phyloP scores from a whole-genome alignment of 2,888 invertebrate genomes.

The Brenthis daphne region DNA sequence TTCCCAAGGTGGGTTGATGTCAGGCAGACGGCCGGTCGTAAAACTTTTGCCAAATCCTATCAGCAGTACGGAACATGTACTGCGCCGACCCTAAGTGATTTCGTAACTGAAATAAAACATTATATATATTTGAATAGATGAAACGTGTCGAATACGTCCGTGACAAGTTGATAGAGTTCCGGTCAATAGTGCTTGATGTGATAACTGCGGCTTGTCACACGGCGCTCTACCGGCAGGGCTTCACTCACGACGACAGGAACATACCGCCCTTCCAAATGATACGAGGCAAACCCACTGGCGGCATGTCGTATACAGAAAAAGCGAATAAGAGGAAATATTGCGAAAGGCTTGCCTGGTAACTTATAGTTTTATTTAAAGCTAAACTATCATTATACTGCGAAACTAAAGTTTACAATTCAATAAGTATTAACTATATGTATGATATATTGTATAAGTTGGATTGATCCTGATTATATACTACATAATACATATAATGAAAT shows the following conservation, averaged over 20 bases:
- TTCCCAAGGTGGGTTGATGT: not conserved
- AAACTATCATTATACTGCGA: too few relatives aligned
- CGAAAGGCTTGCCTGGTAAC: constrained; percentile 88
- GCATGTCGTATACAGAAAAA: constrained; percentile 94
- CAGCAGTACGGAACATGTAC: too few relatives aligned
- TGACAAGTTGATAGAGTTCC: constrained; percentile 60
- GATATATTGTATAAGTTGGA: too few relatives aligned
- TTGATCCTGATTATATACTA: too few relatives aligned
- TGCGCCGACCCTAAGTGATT: not conserved
- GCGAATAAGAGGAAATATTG: constrained; percentile 92
- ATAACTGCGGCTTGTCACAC: constrained; percentile 86
- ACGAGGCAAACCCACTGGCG: constrained; percentile 83
- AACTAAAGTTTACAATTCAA: too few relatives aligned
- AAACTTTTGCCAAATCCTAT: too few relatives aligned
- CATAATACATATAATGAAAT: too few relatives aligned
- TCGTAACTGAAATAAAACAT: not conserved
- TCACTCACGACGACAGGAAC: constrained; percentile 88
- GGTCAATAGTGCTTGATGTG: constrained; percentile 69
- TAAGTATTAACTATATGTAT: too few relatives aligned
- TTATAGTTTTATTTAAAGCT: not conserved
- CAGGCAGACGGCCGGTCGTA: too few relatives aligned
- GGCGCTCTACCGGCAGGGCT: constrained; percentile 88
- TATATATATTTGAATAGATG: constrained; percentile 64
- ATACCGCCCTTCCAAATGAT: constrained; percentile 74
- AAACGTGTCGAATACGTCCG: constrained; percentile 65